Percentiles rank a stretch among this genome's conserved stretches.
Conservation (phyloP, 2,888 invertebrate species). For the Morpho deidamia region DNA sequence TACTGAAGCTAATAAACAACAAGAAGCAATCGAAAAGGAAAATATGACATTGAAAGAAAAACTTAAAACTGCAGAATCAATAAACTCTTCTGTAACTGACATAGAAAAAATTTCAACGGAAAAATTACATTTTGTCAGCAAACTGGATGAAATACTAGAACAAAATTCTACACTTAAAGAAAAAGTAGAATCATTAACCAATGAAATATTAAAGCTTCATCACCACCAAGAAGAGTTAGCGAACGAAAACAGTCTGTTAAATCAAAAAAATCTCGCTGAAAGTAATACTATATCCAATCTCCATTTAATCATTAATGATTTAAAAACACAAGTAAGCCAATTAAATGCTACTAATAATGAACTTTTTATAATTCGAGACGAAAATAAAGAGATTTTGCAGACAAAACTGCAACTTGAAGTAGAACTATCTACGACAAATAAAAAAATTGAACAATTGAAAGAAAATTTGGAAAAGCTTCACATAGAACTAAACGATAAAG, state of each 20-base stretch:
- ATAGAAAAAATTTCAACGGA: slow-evolving; percentile 34
- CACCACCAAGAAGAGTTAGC: slow-evolving; percentile 30
- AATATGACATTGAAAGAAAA: slow-evolving; percentile 39
- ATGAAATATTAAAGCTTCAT: slow-evolving; percentile 32
- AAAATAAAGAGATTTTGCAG: slow-evolving; percentile 43
- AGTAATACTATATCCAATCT: slow-evolving; percentile 29
- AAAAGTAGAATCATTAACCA: slow-evolving; percentile 31
- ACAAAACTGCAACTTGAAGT: slow-evolving; percentile 44
- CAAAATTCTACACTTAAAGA: slow-evolving; percentile 40
- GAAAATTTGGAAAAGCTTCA: slow-evolving; percentile 55
- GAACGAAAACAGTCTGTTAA: slow-evolving; percentile 36
- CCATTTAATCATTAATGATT: slow-evolving; percentile 36
- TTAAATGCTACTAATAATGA: slow-evolving; percentile 38
- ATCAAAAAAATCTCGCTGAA: slow-evolving; percentile 30
- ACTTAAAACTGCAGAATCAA: slow-evolving; percentile 29
- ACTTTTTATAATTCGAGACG: slow-evolving; percentile 39
- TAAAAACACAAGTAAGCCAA: slow-evolving; percentile 38
- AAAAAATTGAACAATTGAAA: slow-evolving; percentile 55
- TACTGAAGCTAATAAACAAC: slow-evolving; percentile 36
- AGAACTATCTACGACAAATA: slow-evolving; percentile 46
- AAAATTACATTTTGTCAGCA: slow-evolving; percentile 30
- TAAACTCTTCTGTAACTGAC: slow-evolving; percentile 20
- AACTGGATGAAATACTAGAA: slow-evolving; percentile 30
- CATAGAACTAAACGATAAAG: slow-evolving; percentile 59
- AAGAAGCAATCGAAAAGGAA: slow-evolving; percentile 34